Evolutionary conservation across 64 coral and sea anemone species (phyloP).

Genomic region (Actinia tenebrosa): DNA sequence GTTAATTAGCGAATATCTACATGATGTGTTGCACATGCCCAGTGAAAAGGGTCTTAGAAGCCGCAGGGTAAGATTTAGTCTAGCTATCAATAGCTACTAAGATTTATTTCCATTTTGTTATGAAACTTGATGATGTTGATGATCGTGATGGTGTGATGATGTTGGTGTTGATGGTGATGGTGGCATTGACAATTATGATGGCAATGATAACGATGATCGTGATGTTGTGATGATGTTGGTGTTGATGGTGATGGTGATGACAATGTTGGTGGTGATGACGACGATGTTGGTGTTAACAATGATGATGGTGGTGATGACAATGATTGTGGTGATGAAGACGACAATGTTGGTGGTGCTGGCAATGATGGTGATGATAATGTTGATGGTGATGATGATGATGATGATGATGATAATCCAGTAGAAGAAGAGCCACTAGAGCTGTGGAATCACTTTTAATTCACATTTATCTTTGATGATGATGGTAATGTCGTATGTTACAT

Average conservation of each 20-base stretch:
- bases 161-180: too few relatives aligned
- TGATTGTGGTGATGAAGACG: too few relatives aligned
- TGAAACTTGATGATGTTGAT: too few relatives aligned
- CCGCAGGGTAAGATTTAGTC: constrained; percentile 23
- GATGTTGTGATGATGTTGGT: too few relatives aligned
- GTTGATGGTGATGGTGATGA: background rate
- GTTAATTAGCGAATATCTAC: constrained; percentile 42
- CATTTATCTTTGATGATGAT: too few relatives aligned
- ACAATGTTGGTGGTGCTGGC: background rate
- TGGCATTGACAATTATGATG: background rate
- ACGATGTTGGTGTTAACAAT: background rate
- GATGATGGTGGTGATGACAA: background rate
- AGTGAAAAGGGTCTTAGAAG: constrained; percentile 51
- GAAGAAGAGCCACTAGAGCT: too few relatives aligned
- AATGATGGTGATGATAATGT: background rate
- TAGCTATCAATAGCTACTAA: too few relatives aligned
- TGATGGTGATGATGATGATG: background rate
- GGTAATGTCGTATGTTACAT: background rate
- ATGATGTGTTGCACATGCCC: constrained; percentile 33
- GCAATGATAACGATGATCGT: too few relatives aligned
- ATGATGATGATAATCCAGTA: background rate
- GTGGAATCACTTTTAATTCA: too few relatives aligned
- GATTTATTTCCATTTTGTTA: too few relatives aligned
- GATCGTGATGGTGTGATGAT: too few relatives aligned
- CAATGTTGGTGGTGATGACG: background rate